Base-by-base conservation (phyloP, 2,797 vertebrate genomes). In the Microchirus variegatus region DNA sequence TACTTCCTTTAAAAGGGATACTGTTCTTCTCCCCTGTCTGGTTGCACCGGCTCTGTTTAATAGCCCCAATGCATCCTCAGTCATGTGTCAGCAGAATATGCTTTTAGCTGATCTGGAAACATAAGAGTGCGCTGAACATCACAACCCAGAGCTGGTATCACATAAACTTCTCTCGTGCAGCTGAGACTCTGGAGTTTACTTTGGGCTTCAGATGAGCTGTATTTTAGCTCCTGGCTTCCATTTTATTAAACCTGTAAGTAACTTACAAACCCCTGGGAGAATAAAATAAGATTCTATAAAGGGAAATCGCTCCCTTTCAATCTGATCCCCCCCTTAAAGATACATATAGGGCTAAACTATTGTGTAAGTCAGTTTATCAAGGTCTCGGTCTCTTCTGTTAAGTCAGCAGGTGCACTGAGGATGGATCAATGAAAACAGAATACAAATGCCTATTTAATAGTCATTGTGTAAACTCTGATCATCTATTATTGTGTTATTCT, bases 21-120 rank as follows among this genome's bases (percentile, higher is more conserved):
- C 49, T 47, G 8, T 36, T 45, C 14, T 43, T 63, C 19, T 2
- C 5, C 8, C 47, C 43, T 53, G 49, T 60, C 58, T 8, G 44
- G 41, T 54, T 58, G 17, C 59, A 59, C 45, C 58, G 41, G 11
- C 36, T 56, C 35, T 9, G 13, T 64, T 59, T 75, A 84, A 74
- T 48, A 57, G 64, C 59, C 52, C 59, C 36, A 12, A 5, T 66
- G 67, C 67, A 70, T 70, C 45, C 51, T 63, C 65, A 58, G 69
- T 40, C 41, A 2, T 67, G 75, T 68, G 76, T 87, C 85, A 84
- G 84, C 78, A 78, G 48, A 81, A 77, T 22, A 13, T 7, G 56
- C 67, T 65, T 66, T 73, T 52, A 49, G 62, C 42, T 49, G 41
- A 51, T 58, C 40, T 53, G n/a, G 15, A 49, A 64, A 60, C 59